Evolutionary conservation across 1,140 invertebrate species (phyloP), one percentile per base, ranked within the genome.

Genomic region (Pseudomyrmex cubaensis): DNA sequence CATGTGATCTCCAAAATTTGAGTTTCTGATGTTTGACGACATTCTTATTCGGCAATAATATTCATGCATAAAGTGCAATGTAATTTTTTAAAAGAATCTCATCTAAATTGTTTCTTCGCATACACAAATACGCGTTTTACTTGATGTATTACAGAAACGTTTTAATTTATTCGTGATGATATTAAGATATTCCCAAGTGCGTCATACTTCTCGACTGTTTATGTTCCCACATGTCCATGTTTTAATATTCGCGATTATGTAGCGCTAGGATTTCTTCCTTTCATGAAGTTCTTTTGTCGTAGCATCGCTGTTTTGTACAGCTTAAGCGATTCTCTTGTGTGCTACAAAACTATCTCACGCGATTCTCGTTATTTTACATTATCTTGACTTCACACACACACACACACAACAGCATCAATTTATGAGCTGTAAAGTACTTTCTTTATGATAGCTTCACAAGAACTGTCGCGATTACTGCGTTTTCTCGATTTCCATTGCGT

Each of bases 311-410:
- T 80, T 70, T 72, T 59, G 46, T 72, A 61, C 66, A 15, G 15
- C 44, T 80, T 80, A 80, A 80, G 64, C 66, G 54, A 72, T 72
- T 72, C 66, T 78, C 64, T n/a, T 17, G 54, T 72, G 44, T 80
- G 44, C 66, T 20, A 48, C 56, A 72, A 80, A 80, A 66, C 54
- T 44, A 80, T 80, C 44, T 35, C 46, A 48, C 54, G 4, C 54
- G 4, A 78, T 20, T 57, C 9, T 12, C 62, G n/a, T 64, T 64
- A 63, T 10, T 78, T 78, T 70, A 72, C n/a, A 59, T 80, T 50
- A 80, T 44, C 66, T 72, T 15, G 64, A 61, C 15, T 72, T 70
- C 66, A 72, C n/a, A n/a, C n/a, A n/a, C n/a, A n/a, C n/a, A n/a
- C n/a, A n/a, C n/a, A n/a, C n/a, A n/a, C 25, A 17, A 9, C 15